Evolutionary conservation across 2,113 vertebrate species (phyloP).

Genomic region (Mobula birostris): DNA sequence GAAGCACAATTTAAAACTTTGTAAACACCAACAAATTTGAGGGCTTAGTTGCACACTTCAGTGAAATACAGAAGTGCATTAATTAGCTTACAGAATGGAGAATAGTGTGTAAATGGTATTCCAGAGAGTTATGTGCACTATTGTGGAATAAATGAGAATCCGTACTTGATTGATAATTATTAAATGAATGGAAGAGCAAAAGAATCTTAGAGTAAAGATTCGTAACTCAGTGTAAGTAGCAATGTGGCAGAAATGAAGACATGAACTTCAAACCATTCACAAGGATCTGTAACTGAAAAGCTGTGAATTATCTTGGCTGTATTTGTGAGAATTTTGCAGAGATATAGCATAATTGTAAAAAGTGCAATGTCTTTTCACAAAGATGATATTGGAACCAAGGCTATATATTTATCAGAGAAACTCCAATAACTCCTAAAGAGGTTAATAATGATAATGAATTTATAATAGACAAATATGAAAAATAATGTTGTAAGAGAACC

Average conservation of each 20-base stretch:
- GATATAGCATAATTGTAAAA: not conserved
- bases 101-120: not conserved
- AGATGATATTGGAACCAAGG: not conserved
- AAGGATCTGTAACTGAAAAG: too few species aligned
- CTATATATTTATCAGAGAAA: not conserved
- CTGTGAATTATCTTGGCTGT: too few species aligned
- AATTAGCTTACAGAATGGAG: not conserved
- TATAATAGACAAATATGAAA: not conserved
- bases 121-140: not conserved
- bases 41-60: not conserved
- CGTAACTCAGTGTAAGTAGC: too few species aligned
- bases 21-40: not conserved
- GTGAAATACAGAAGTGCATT: not conserved
- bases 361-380: not conserved
- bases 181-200: not conserved
- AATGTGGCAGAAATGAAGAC: too few species aligned
- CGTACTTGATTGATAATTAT: not conserved
- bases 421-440: not conserved
- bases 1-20: not conserved
- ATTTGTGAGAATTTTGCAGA: not conserved
- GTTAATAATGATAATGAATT: not conserved
- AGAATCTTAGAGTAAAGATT: not conserved
- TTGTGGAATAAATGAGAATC: not conserved
- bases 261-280: too few species aligned
- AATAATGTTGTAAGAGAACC: not conserved